Conservation (phyloP, 2,113 vertebrate genomes). For the Labeo catla region DNA sequence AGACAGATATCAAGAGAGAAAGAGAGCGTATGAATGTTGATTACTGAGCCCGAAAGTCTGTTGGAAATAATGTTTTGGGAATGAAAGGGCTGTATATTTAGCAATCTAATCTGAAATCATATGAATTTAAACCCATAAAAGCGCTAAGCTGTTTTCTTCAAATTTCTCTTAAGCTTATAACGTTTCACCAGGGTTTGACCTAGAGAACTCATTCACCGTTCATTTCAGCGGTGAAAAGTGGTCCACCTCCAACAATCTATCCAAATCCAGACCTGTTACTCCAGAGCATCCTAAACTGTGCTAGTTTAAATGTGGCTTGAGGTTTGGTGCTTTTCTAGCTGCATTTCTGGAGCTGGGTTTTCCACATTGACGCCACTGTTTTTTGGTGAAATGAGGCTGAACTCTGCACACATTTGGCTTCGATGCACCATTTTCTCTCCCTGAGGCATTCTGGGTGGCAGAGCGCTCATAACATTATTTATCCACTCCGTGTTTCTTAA, state of each 20-base stretch:
- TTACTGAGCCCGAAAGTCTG: neutral
- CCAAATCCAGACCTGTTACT: conserved; percentile 20
- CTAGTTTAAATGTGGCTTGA: conserved; percentile 42
- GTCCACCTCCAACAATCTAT: neutral
- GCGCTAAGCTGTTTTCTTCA: neutral
- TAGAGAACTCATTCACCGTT: neutral
- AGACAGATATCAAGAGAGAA: neutral
- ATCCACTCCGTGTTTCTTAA: conserved; percentile 25
- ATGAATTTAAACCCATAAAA: neutral
- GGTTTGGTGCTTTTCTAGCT: conserved; percentile 57
- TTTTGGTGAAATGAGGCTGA: conserved; percentile 71
- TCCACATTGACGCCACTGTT: conserved; percentile 60
- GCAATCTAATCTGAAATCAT: neutral
- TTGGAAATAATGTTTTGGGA: neutral
- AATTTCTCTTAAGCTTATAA: neutral
- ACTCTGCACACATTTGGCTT: conserved; percentile 73
- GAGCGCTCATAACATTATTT: conserved; percentile 39
- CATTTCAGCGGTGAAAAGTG: neutral
- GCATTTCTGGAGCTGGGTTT: conserved; percentile 66
- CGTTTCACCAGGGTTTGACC: neutral
- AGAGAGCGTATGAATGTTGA: neutral
- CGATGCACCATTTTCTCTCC: conserved; percentile 61
- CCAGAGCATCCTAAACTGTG: conserved; percentile 26
- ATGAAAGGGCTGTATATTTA: neutral
- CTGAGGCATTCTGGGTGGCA: conserved; percentile 62